Percentiles rank a stretch among this genome's conserved stretches.
Evolutionary conservation across 1,140 invertebrate genomes (phyloP).

Genomic region (Plodia interpunctella): DNA sequence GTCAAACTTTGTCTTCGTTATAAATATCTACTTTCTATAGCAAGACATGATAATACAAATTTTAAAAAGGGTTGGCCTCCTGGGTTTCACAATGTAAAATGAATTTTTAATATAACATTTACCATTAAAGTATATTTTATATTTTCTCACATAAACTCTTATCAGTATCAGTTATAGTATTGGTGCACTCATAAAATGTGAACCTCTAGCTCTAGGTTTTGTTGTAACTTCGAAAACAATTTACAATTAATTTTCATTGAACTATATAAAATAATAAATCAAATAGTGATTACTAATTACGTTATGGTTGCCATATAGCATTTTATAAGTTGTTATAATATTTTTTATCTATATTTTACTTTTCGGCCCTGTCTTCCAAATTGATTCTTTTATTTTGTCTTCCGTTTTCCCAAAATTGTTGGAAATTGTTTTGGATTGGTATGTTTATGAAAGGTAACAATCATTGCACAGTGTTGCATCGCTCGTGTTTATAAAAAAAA

Average conservation of each 20-base stretch:
- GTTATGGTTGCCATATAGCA: constrained; percentile 45
- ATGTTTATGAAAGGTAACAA: constrained; percentile 32
- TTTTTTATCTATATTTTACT: constrained; percentile 25
- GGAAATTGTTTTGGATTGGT: constrained; percentile 17
- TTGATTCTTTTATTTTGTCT: constrained; percentile 40
- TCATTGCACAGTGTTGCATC: constrained; percentile 59
- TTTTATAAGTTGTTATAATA: constrained; percentile 30
- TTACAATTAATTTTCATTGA: background rate
- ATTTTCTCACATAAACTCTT: no score
- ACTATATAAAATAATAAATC: background rate
- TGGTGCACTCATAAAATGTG: background rate
- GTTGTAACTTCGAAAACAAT: background rate
- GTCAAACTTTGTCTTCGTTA: no score
- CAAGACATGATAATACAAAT: no score
- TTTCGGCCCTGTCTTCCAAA: constrained; percentile 59
- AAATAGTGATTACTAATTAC: constrained; percentile 4
- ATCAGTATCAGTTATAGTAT: background rate
- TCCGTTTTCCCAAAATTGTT: constrained; percentile 19
- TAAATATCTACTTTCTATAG: no score
- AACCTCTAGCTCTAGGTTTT: background rate
- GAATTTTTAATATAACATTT: no score
- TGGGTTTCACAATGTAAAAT: no score
- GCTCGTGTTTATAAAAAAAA: constrained; percentile 59
- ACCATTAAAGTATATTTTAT: no score
- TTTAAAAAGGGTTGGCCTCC: no score